Evolutionary conservation across 2,797 vertebrate genomes (phyloP).

Genomic region (Peromyscus eremicus): DNA sequence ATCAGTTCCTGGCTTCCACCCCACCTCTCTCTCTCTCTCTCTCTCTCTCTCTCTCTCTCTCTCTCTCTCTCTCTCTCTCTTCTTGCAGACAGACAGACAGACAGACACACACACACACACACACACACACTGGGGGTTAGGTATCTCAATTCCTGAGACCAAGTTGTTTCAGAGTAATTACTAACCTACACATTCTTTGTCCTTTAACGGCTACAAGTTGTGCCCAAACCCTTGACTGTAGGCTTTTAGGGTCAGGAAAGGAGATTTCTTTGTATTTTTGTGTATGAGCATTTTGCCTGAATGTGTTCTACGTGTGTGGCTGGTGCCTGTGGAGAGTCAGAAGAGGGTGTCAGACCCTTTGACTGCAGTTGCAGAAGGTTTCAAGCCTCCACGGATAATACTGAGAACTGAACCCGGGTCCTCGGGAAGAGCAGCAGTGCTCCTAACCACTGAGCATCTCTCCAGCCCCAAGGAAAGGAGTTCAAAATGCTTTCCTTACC

Average conservation of each 20-base stretch:
- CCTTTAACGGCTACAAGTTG: too few relatives aligned
- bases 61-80: too few relatives aligned
- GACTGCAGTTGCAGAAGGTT: too few relatives aligned
- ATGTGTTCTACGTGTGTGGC: not conserved
- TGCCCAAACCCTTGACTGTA: not conserved
- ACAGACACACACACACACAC: not conserved
- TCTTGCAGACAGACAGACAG: not conserved
- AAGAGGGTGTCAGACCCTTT: not conserved
- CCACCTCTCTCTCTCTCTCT: too few relatives aligned
- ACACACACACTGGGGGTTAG: not conserved
- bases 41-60: too few relatives aligned
- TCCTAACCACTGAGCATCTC: not conserved
- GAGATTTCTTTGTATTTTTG: not conserved
- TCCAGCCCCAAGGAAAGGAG: not conserved
- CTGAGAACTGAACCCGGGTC: not conserved
- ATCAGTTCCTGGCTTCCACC: not conserved
- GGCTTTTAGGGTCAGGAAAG: not conserved
- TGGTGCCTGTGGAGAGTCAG: not conserved
- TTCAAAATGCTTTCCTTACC: not conserved
- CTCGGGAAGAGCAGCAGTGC: not conserved
- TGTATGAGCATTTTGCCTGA: not conserved
- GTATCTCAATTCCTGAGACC: conserved; percentile 44
- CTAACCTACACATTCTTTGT: not conserved
- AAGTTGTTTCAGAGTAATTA: conserved; percentile 47
- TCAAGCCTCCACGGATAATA: not conserved